These are phyloP conservation scores for Anhinga anhinga DNA, from an alignment of 2,113 vertebrate genomes.

Conservation along the genomic window DNA sequence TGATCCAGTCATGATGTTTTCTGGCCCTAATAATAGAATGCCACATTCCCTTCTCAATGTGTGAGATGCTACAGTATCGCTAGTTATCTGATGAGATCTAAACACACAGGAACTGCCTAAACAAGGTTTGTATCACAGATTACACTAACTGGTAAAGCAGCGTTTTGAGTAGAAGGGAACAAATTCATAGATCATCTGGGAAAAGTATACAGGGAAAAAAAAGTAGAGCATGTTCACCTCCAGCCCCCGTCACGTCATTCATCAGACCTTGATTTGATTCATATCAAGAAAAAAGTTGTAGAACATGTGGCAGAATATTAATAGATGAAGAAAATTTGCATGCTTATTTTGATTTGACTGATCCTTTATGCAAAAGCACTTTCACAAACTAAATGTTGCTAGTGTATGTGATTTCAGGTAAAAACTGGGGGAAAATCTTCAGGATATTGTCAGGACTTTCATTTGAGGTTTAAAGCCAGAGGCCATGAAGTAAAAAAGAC, in stretches of 20 bases:
- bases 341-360: neutral
- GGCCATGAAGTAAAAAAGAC: neutral
- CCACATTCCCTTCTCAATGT: neutral
- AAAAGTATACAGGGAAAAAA: neutral
- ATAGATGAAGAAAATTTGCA: neutral
- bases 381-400: neutral
- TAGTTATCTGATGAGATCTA: neutral
- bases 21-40: neutral
- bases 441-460: neutral
- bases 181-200: neutral
- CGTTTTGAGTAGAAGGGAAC: neutral
- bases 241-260: accelerated
- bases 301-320: neutral
- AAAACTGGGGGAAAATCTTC: neutral
- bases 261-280: neutral
- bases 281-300: neutral
- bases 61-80: neutral
- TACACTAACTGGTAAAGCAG: neutral
- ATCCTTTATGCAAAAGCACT: neutral
- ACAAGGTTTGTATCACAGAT: neutral
- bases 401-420: neutral
- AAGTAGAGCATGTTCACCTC: neutral
- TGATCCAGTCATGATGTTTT: neutral
- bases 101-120: neutral
- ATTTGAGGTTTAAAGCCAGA: neutral